phyloP scores from a whole-genome alignment of 53 echinoderm and acorn worm species.

The Apostichopus leukothele region DNA sequence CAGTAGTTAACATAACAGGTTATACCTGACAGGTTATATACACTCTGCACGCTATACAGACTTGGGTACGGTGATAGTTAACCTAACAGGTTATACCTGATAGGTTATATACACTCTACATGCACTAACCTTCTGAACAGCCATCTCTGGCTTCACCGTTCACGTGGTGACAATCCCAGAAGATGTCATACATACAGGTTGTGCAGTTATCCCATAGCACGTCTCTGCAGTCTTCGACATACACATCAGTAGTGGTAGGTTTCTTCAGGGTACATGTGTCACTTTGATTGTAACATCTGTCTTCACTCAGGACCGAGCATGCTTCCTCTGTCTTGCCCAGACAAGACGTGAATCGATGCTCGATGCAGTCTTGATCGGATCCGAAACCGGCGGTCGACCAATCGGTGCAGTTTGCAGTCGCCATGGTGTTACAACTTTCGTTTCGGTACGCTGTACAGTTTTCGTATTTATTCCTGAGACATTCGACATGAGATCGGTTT shows the following conservation, averaged over 20 bases:
- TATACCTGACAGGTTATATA: too few species aligned
- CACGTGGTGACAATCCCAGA: slow-evolving; percentile 33
- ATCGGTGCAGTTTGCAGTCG: background rate
- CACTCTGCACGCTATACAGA: too few species aligned
- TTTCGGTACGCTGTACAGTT: background rate
- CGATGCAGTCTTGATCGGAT: background rate
- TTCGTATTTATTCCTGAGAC: background rate
- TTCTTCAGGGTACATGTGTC: background rate
- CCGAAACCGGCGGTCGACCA: background rate
- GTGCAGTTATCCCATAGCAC: slow-evolving; percentile 44
- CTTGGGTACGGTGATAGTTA: too few species aligned
- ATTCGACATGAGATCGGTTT: background rate
- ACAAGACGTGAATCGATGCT: background rate
- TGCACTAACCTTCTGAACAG: slow-evolving; percentile 37
- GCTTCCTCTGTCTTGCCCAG: background rate
- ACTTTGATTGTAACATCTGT: background rate
- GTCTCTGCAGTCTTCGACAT: slow-evolving; percentile 44
- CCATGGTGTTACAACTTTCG: background rate
- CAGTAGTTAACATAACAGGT: too few species aligned
- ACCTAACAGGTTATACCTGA: too few species aligned
- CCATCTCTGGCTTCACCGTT: background rate
- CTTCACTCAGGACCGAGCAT: background rate
- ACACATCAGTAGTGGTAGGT: slow-evolving; percentile 27
- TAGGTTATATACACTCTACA: background rate
- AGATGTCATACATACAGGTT: slow-evolving; percentile 45